phyloP scores from a whole-genome alignment of 2,113 vertebrate species.

The Chrysochloris asiatica region DNA sequence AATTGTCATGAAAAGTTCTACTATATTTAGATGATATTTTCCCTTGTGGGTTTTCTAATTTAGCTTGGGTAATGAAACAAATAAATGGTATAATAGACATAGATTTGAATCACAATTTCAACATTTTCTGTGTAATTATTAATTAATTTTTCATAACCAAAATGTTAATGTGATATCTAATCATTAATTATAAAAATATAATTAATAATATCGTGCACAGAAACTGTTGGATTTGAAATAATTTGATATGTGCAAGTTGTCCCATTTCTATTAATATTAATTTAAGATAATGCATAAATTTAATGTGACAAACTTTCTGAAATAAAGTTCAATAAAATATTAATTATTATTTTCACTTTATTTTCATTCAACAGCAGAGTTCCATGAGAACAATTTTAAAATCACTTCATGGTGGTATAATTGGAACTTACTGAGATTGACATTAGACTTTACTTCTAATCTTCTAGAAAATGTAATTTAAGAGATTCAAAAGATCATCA shows the following conservation, averaged over 20 bases:
- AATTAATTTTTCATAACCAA: conserved; percentile 1
- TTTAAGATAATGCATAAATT: not conserved
- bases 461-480: not conserved
- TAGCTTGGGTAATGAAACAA: not conserved
- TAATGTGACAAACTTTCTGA: not conserved
- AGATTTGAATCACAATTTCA: not conserved
- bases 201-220: not conserved
- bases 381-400: not conserved
- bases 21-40: not conserved
- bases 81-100: not conserved
- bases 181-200: not conserved
- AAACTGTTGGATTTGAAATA: not conserved
- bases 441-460: not conserved
- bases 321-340: not conserved
- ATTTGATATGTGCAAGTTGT: not conserved
- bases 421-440: not conserved
- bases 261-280: not conserved
- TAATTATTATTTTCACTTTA: not conserved
- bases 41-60: not conserved
- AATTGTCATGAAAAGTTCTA: not conserved
- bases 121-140: not conserved
- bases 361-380: not conserved
- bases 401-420: not conserved
- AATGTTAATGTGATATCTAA: not conserved
- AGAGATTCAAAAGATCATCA: not conserved